Evolutionary conservation across 2,113 vertebrate genomes (phyloP).

Genomic region (Alethe castanea): DNA sequence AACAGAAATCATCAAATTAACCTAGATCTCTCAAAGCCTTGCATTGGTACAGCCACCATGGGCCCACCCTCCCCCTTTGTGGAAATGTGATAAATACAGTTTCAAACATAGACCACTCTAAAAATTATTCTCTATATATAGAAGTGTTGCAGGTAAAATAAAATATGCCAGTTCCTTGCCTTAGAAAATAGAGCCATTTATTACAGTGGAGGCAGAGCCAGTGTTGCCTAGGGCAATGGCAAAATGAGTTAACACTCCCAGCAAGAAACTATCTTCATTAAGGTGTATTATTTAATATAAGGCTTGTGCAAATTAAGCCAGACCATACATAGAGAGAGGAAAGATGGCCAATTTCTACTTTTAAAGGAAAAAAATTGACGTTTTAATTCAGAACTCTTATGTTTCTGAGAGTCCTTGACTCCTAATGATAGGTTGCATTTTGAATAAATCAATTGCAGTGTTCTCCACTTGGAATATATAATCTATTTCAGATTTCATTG

Average conservation of each 20-base stretch:
- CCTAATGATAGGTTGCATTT: conserved; percentile 2
- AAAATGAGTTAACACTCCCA: background rate
- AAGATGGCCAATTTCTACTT: background rate
- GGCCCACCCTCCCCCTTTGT: background rate
- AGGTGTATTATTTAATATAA: background rate
- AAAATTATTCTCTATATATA: background rate
- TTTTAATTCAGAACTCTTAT: conserved; percentile 6
- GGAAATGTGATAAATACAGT: background rate
- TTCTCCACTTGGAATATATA: background rate
- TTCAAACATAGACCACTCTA: background rate
- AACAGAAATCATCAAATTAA: background rate
- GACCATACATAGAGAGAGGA: background rate
- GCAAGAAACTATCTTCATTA: background rate
- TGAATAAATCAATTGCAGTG: background rate
- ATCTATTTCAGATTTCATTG: conserved; percentile 2
- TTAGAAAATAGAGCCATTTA: background rate
- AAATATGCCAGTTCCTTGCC: background rate
- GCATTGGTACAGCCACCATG: background rate
- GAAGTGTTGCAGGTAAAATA: background rate
- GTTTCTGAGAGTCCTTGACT: conserved; percentile 22
- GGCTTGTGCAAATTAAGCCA: background rate
- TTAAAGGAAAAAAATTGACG: background rate
- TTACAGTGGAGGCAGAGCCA: background rate
- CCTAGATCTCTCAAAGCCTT: background rate
- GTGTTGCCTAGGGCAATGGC: background rate